Evolutionary conservation across 2,888 invertebrate genomes (phyloP), one percentile per base, ranked within the genome.

Genomic region (Diaprepes abbreviatus): DNA sequence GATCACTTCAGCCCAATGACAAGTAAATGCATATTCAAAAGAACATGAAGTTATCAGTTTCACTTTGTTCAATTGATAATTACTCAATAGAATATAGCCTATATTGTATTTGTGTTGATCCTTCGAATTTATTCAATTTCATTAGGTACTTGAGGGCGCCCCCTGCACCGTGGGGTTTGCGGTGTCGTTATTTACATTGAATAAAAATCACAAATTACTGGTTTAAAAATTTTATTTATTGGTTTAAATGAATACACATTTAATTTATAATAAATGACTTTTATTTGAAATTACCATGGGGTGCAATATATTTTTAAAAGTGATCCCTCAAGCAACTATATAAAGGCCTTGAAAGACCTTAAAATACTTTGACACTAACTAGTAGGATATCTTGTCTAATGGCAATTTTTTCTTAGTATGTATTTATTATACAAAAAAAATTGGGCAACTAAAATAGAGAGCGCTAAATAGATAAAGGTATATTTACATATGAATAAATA

Each of bases 251-350:
- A 45, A 45, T 24, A 45, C 24, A 24, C 45, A 45, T 21, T 40
- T 45, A 19, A 10, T 17, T 40, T 40, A 21, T 24, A 50, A 28
- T 50, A 50, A 50, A 50, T 50, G 6, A 28, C 45, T 45, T 33
- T 50, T 50, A 50, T 50, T 50, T 50, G 21, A 50, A 50, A 50
- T 3, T 28, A 28, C 12, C 28, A 50, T 28, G 14, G 28, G 28
- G 48, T 50, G 48, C 48, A 28, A 50, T 50, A 50, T 28, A 50
- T 50, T 50, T 28, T 28, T 28, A 28, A 3, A 21, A 50, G 48
- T 50, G 48, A 50, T 50, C 48, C 28, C 48, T 28, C 48, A 50
- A 50, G 28, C 48, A 28, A 16, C 48, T 50, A 50, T 43, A 50
- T 21, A 14, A 28, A 50, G 2, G 24, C 14, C 48, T 48, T 24